Conservation (phyloP, 2,888 invertebrate species). For the Andrena bucephala region DNA sequence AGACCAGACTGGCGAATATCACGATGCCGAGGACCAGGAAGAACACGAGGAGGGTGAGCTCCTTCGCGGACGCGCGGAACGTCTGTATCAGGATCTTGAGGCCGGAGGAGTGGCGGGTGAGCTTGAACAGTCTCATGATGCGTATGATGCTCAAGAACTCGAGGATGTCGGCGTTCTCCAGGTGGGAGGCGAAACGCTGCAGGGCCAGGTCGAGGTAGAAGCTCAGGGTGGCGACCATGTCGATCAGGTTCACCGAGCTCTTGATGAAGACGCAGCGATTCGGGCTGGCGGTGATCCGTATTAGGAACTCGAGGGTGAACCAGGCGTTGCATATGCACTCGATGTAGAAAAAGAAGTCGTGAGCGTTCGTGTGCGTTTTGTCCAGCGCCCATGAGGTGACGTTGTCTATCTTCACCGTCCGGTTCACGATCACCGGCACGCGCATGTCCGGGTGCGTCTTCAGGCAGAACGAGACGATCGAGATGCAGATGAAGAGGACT, state of each 20-base stretch:
- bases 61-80: conserved; percentile 98
- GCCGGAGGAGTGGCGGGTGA: conserved; percentile 98
- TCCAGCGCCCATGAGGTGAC: conserved; percentile 94
- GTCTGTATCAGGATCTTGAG: conserved; percentile 99
- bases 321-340: conserved; percentile 99
- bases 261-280: conserved; percentile 97
- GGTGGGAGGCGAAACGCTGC: conserved; percentile 95
- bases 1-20: conserved; percentile 98
- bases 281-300: conserved; percentile 96
- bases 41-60: conserved; percentile 97
- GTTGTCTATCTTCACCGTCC: conserved; percentile 91
- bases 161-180: conserved; percentile 97
- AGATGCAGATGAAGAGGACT: conserved; percentile 99
- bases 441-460: conserved; percentile 99
- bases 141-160: conserved; percentile 99
- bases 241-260: conserved; percentile 99
- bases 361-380: conserved; percentile 97
- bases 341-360: conserved; percentile 98
- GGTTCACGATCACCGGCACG: conserved; percentile 94
- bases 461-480: conserved; percentile 99
- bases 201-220: conserved; percentile 98
- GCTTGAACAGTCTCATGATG: conserved; percentile 98
- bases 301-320: conserved; percentile 98
- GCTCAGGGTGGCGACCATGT: conserved; percentile 99
- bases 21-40: conserved; percentile 97